phyloP scores from a whole-genome alignment of 2,113 vertebrate genomes.

The Phasianus colchicus region DNA sequence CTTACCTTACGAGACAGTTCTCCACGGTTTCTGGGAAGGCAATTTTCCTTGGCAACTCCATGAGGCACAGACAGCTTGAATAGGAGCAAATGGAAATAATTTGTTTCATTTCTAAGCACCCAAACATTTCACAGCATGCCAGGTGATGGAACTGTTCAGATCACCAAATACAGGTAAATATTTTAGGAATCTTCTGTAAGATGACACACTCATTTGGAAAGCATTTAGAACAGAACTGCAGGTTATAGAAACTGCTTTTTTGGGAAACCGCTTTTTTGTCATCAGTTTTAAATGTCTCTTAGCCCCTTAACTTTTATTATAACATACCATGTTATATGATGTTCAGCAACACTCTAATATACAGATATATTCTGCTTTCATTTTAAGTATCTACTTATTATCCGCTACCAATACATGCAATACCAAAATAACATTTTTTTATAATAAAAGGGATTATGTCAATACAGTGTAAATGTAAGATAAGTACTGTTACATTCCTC shows the following conservation, averaged over 20 bases:
- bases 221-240: not conserved
- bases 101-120: not conserved
- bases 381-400: not conserved
- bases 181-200: not conserved
- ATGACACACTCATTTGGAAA: not conserved
- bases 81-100: not conserved
- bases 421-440: not conserved
- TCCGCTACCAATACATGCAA: not conserved
- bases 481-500: not conserved
- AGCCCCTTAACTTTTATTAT: not conserved
- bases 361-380: not conserved
- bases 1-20: conserved; percentile 89
- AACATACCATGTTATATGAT: accelerated
- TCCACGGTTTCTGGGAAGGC: conserved; percentile 75
- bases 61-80: conserved; percentile 87
- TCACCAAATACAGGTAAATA: not conserved
- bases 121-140: not conserved
- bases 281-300: not conserved
- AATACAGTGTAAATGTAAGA: not conserved
- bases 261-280: not conserved
- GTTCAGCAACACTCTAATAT: not conserved
- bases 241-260: not conserved
- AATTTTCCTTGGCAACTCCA: conserved; percentile 81
- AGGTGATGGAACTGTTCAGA: not conserved
- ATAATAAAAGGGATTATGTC: not conserved